Evolutionary conservation across 1,140 invertebrate species (phyloP).

Genomic region (Caenorhabditis tropicalis): DNA sequence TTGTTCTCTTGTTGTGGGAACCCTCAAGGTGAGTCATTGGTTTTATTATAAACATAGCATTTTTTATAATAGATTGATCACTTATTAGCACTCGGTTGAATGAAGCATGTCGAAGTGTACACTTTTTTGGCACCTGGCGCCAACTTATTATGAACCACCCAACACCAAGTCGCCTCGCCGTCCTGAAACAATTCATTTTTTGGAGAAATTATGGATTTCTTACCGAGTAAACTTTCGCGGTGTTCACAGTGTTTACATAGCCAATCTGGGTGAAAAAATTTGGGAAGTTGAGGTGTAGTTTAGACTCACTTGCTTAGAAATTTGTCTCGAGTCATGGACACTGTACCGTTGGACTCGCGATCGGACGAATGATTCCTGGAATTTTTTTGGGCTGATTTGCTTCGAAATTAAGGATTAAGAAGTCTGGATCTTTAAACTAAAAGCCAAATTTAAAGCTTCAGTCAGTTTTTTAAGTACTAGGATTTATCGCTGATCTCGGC

Average conservation of each 20-base stretch:
- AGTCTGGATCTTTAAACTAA: no score
- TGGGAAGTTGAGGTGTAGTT: background rate
- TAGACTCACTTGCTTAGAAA: background rate
- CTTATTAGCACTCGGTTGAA: background rate
- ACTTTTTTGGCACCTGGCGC: background rate
- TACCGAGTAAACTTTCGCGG: background rate
- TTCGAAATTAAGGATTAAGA: background rate
- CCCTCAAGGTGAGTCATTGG: no score
- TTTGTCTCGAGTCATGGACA: background rate
- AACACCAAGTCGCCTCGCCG: slow-evolving; percentile 4
- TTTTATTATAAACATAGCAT: no score
- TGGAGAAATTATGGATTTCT: background rate
- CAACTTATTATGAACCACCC: background rate
- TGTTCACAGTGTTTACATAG: slow-evolving; percentile 12
- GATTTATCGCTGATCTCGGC: no score
- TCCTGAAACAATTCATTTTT: background rate
- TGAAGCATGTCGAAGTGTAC: background rate
- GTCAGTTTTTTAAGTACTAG: no score
- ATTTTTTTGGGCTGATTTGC: no score
- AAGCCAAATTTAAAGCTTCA: no score
- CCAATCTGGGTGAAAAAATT: background rate
- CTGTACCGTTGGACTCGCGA: slow-evolving; percentile 9
- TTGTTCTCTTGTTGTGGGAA: no score
- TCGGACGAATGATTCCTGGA: background rate
- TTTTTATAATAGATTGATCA: background rate